phyloP scores from a whole-genome alignment of 2,888 invertebrate genomes.

The Carpatolechia fugitivella region DNA sequence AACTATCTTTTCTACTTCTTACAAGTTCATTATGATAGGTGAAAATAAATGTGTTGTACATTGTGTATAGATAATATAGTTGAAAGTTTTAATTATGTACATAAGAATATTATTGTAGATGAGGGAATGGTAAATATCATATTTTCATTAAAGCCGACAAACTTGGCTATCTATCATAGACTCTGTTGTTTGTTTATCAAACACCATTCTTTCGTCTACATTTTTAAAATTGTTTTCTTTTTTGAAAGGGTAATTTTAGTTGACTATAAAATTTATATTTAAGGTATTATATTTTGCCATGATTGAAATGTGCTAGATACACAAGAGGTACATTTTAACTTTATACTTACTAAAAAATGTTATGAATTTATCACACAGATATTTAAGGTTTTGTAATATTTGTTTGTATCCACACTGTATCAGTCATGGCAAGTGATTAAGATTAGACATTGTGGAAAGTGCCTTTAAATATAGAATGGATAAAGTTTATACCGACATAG shows the following conservation, averaged over 20 bases:
- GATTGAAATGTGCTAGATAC: conserved; percentile 30
- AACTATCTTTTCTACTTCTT: conserved; percentile 54
- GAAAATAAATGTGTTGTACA: conserved; percentile 61
- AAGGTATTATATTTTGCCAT: conserved; percentile 43
- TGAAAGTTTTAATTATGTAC: conserved; percentile 53
- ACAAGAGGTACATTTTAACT: not conserved
- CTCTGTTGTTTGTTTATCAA: not conserved
- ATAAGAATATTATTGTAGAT: conserved; percentile 48
- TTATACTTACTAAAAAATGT: not conserved
- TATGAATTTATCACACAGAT: not conserved
- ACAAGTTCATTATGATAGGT: conserved; percentile 27
- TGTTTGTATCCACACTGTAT: conserved; percentile 29
- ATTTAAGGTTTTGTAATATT: conserved; percentile 4
- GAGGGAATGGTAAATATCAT: conserved; percentile 41
- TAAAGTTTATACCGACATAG: conserved; percentile 78
- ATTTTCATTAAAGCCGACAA: not conserved
- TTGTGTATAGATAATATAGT: conserved; percentile 69
- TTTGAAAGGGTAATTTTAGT: conserved; percentile 66
- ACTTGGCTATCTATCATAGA: not conserved
- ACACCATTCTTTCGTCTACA: conserved; percentile 14
- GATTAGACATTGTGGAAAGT: conserved; percentile 75
- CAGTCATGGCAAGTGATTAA: conserved; percentile 63
- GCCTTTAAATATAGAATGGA: conserved; percentile 75
- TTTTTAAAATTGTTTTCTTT: conserved; percentile 31
- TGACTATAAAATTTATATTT: conserved; percentile 52